Base-by-base conservation (phyloP, 2,888 invertebrate genomes). In the Cyrtodaria siliqua region DNA sequence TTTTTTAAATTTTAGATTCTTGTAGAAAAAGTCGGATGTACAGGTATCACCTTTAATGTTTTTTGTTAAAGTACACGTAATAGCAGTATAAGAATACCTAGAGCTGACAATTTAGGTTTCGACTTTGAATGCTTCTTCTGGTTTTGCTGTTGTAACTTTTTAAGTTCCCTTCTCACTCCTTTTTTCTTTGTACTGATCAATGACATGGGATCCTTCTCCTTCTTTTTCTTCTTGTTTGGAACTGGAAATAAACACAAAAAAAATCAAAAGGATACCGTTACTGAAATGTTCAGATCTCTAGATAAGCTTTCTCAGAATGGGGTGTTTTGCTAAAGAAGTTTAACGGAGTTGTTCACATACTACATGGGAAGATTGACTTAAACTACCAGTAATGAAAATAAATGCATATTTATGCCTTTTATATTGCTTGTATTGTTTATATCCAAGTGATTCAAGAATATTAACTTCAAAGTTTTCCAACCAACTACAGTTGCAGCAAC, bases 151-250 rank as follows among this genome's bases (percentile, higher is more conserved):
- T 86, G 71, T 1, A 87, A 47, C 50, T 73, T 79, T 23, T 70
- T 66, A 12, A 86, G 72, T 61, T 86, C 79, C 44, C 83, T 86
- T 63, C 78, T 81, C 26, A 88, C 86, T 18, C 86, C 87, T 29
- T 80, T 73, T 50, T 80, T 86, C 52, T 82, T 83, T 29, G 86
- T 86, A 33, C 82, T 79, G 26, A 87, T 86, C n/a, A 76, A 26
- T 16, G 79, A 67, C 87, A 86, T 86, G 18, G 85, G 84, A 70
- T 85, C 75, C 55, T 79, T 80, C 2, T 52, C 56, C 33, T 79
- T 84, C 27, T 50, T 74, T 50, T 75, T 85, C 50, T 83, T 86
- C 59, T n/a, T n/a, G n/a, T 66, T 60, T 18, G 57, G 49, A 33
- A 18, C 56, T 56, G 33, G 4, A 33, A 29, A 27, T 14, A 20